Evolutionary conservation across 2,888 invertebrate genomes (phyloP), one percentile per base, ranked within the genome.

Genomic region (Lasioglossum figueresi): DNA sequence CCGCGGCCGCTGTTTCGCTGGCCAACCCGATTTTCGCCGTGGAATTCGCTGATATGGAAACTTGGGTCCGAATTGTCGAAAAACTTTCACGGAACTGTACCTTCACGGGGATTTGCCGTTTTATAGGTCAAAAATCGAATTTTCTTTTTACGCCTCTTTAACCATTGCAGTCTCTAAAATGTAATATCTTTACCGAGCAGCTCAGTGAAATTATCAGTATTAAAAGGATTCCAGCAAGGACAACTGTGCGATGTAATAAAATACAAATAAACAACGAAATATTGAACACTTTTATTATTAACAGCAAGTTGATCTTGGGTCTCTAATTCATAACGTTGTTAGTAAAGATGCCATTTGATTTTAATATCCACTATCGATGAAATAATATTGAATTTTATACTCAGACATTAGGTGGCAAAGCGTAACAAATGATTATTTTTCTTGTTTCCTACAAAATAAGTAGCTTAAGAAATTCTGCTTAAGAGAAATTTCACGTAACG

Each of bases 1-100:
- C 45, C 45, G 45, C 45, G 72, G 72, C 31, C 72, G 72, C 40
- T 71, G 71, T 71, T 71, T 43, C 71, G 71, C 43, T 16, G 66
- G 19, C 66, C 68, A 10, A 1, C 8, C 37, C 37, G 19, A 37
- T 37, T 68, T 10, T 34, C 34, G 1, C 37, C 68, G 68, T 37
- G 37, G 68, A 14, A 70, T 40, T n/a, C 37, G 40, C 37, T 40
- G 40, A 70, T 70, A 70, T 37, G 40, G n/a, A 37, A 70, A 37
- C 68, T 37, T 12, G 40, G 4, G 23, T n/a, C 23, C 37, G 68
- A 5, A 40, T n/a, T 5, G n/a, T 70, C 70, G 66, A 68, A 68
- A 68, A 68, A 68, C 37, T 37, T 37, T 4, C 66, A 23, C 34
- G 66, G 19, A 3, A 19, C 23, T 8, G 19, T 4, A 23, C 34